phyloP scores from a whole-genome alignment of 2,113 vertebrate species.

The Aptenodytes forsteri region DNA sequence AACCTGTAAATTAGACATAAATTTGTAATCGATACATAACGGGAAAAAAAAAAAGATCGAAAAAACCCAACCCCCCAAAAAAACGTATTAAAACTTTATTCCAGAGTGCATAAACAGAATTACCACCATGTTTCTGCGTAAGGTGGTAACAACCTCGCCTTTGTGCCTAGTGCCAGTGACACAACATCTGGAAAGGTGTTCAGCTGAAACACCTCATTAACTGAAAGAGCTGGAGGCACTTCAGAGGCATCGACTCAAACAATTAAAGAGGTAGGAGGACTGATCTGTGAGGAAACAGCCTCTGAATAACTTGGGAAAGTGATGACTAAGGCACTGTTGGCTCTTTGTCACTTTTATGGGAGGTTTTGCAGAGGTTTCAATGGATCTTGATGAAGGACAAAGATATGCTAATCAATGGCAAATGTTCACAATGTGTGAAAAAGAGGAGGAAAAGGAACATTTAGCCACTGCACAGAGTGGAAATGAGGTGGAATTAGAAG shows the following conservation, averaged over 20 bases:
- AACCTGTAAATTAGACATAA: background rate
- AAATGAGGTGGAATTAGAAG: background rate
- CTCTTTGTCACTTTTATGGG: background rate
- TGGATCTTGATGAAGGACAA: background rate
- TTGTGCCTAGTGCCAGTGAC: background rate
- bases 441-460: background rate
- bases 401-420: background rate
- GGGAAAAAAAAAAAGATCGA: background rate
- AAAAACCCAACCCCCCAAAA: background rate
- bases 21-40: background rate
- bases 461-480: background rate
- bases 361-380: background rate
- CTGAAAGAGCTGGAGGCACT: background rate
- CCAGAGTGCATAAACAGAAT: background rate
- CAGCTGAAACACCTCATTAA: background rate
- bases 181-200: slow-evolving; percentile 11
- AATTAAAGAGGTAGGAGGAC: background rate
- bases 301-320: background rate
- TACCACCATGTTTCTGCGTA: background rate
- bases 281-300: background rate
- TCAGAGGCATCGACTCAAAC: background rate
- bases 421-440: background rate
- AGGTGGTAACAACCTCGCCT: background rate
- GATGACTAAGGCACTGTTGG: background rate
- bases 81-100: background rate